phyloP scores from a whole-genome alignment of 2,888 invertebrate species.

The Pteria penguin region DNA sequence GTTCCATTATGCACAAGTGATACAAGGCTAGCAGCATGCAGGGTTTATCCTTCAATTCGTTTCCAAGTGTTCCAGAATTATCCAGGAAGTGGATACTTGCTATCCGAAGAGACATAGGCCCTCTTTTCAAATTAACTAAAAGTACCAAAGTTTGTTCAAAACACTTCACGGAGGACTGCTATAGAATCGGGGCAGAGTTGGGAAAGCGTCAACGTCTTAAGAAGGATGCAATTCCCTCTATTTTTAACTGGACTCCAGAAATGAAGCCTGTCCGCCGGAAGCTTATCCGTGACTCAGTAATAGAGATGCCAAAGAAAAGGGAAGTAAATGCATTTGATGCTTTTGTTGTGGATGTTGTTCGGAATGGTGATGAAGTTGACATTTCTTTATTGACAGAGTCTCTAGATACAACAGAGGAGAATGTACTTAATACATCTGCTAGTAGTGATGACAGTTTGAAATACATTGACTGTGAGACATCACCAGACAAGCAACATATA shows the following conservation, averaged over 20 bases:
- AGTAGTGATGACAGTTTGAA: constrained; percentile 9
- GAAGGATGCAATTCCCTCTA: not conserved
- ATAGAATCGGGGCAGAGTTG: not conserved
- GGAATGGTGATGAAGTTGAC: no score
- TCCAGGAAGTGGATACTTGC: constrained; percentile 1
- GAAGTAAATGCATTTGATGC: no score
- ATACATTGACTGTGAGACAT: not conserved
- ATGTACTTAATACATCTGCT: not conserved
- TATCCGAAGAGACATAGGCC: constrained; percentile 6
- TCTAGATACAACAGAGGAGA: not conserved
- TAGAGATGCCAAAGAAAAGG: no score
- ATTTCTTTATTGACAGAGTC: no score
- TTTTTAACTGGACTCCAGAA: not conserved
- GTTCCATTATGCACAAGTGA: not conserved
- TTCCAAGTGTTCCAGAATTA: not conserved
- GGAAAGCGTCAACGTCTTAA: not conserved
- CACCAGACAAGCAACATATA: not conserved
- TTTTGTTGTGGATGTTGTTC: no score
- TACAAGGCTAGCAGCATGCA: constrained; percentile 1
- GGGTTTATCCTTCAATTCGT: not conserved
- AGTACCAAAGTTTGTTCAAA: not conserved
- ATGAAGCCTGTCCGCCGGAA: not conserved
- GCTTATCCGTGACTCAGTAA: not conserved
- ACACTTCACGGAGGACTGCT: not conserved
- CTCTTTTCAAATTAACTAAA: not conserved